Percentiles rank a stretch among this genome's conserved stretches.
Conservation (phyloP, 2,888 invertebrate species). For the Operophtera brumata region DNA sequence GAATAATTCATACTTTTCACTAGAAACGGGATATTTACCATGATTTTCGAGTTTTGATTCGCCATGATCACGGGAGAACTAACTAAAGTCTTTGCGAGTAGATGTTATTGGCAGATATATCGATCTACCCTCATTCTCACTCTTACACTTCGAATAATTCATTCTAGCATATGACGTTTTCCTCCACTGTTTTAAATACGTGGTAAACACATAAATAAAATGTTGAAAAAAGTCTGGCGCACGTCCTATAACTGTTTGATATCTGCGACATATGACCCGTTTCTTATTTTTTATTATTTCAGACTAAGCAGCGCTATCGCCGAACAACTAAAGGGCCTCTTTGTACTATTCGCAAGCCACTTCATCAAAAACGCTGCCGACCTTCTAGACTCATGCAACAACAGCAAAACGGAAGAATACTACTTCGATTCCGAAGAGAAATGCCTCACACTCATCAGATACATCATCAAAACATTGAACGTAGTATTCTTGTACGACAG, state of each 20-base stretch:
- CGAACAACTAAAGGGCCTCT: slow-evolving; percentile 90
- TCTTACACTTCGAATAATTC: too few species aligned
- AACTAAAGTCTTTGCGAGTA: too few species aligned
- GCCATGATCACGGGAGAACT: too few species aligned
- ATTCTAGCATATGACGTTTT: too few species aligned
- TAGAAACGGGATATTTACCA: too few species aligned
- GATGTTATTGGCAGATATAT: too few species aligned
- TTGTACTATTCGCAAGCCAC: slow-evolving; percentile 93
- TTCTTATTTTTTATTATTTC: slow-evolving; percentile 38
- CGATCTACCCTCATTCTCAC: too few species aligned
- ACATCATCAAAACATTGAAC: slow-evolving; percentile 87
- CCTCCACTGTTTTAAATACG: too few species aligned
- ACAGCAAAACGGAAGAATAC: slow-evolving; percentile 74
- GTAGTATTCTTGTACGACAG: slow-evolving; percentile 91
- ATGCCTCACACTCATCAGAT: slow-evolving; percentile 83
- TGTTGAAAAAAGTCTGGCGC: too few species aligned
- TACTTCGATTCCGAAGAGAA: slow-evolving; percentile 80
- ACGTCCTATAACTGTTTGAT: background rate
- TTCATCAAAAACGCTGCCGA: slow-evolving; percentile 90
- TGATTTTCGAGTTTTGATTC: too few species aligned
- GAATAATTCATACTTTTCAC: too few species aligned
- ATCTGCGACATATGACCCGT: background rate
- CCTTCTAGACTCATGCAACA: slow-evolving; percentile 86
- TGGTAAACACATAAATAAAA: too few species aligned
- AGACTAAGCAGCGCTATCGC: slow-evolving; percentile 89